A percentile compares a stretch with the other conserved stretches of the same genome.
Evolutionary conservation across 1,140 invertebrate genomes (phyloP).

Genomic region (Lasaia peninsularis): DNA sequence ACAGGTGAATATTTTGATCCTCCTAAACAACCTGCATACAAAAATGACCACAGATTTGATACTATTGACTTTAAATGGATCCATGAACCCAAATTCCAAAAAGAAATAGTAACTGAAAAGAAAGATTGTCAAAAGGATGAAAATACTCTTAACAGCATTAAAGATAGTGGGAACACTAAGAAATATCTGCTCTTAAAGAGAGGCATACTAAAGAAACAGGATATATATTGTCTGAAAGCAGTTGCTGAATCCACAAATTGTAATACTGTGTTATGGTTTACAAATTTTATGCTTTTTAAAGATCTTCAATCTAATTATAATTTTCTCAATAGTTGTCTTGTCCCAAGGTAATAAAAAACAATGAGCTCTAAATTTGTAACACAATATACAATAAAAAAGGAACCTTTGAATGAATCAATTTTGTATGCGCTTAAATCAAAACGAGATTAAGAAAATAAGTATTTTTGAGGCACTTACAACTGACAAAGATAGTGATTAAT

Average conservation of each 20-base stretch:
- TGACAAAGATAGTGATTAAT: no score
- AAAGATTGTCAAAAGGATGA: background rate
- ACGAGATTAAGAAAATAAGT: no score
- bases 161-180: slow-evolving; percentile 15
- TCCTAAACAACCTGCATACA: slow-evolving; percentile 28
- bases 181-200: slow-evolving; percentile 14
- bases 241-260: slow-evolving; percentile 15
- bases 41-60: slow-evolving; percentile 30
- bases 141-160: background rate
- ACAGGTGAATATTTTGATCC: slow-evolving; percentile 29
- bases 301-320: slow-evolving; percentile 29
- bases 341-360: slow-evolving; percentile 2
- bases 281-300: slow-evolving; percentile 33
- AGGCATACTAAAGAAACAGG: slow-evolving; percentile 25
- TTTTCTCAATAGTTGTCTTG: slow-evolving; percentile 30
- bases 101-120: background rate
- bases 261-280: slow-evolving; percentile 32
- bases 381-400: no score
- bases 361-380: no score
- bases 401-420: no score
- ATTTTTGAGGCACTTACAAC: no score
- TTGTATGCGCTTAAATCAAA: no score
- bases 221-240: slow-evolving; percentile 30
- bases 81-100: background rate
- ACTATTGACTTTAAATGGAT: slow-evolving; percentile 22